A percentile compares a stretch with the other conserved stretches of the same genome.
Conservation (phyloP, 2,113 vertebrate genomes). For the Antigone vipio region DNA sequence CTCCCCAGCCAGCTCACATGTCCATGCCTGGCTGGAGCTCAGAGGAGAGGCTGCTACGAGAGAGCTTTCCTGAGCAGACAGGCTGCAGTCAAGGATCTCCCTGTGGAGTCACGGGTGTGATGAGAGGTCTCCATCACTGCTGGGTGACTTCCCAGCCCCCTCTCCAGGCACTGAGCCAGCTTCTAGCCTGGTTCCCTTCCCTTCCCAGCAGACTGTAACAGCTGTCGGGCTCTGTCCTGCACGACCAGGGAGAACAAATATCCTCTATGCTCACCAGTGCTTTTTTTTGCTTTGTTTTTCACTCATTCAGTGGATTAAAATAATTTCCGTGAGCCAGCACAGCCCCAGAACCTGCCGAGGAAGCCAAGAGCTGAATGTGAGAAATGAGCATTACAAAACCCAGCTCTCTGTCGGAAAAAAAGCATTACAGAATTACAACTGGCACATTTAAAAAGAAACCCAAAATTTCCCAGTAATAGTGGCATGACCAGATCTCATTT, state of each 20-base stretch:
- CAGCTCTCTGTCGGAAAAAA: background rate
- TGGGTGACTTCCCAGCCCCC: background rate
- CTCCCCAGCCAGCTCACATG: background rate
- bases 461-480: background rate
- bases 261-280: accelerated
- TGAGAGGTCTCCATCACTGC: background rate
- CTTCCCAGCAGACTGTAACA: background rate
- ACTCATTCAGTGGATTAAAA: background rate
- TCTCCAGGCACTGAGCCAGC: background rate
- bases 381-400: background rate
- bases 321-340: background rate
- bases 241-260: background rate
- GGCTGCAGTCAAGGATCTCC: conserved; percentile 29
- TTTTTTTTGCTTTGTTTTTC: background rate
- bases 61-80: background rate
- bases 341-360: background rate
- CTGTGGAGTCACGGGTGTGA: background rate
- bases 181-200: background rate
- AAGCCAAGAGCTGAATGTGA: background rate
- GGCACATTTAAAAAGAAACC: background rate
- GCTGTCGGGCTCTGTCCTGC: background rate
- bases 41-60: background rate
- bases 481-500: background rate
- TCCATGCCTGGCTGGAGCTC: background rate
- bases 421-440: background rate